Evolutionary conservation across 64 coral and sea anemone species (phyloP).

Genomic region (Exaiptasia diaphana): DNA sequence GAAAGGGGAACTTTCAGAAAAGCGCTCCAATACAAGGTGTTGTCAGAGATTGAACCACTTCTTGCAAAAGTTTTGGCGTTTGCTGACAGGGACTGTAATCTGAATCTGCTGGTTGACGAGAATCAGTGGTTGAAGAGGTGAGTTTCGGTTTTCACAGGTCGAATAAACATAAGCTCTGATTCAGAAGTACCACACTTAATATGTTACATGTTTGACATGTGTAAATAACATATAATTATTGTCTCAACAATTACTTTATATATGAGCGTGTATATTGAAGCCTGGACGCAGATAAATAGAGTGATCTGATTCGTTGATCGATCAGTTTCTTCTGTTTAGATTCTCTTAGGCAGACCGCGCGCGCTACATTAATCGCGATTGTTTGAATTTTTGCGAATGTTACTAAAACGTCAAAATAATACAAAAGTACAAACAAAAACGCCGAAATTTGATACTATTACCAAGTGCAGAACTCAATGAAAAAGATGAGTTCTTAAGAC

Average conservation of each 20-base stretch:
- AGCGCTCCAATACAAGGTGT: slow-evolving; percentile 54
- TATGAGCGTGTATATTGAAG: neutral
- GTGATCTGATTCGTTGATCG: neutral
- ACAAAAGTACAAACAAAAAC: too few relatives aligned
- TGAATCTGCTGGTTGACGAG: slow-evolving; percentile 23
- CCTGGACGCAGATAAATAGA: neutral
- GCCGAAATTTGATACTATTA: too few relatives aligned
- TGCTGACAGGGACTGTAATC: slow-evolving; percentile 65
- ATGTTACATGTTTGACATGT: neutral
- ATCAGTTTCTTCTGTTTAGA: neutral
- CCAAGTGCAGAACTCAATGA: too few relatives aligned
- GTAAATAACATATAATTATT: neutral
- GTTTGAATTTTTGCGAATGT: too few relatives aligned
- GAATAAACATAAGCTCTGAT: too few relatives aligned
- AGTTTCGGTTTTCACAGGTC: too few relatives aligned
- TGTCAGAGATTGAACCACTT: slow-evolving; percentile 45
- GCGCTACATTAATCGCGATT: too few relatives aligned
- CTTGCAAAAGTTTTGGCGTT: slow-evolving; percentile 61
- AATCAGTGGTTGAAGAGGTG: slow-evolving; percentile 7
- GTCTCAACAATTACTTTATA: neutral
- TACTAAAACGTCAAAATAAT: too few relatives aligned
- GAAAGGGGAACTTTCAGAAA: slow-evolving; percentile 66
- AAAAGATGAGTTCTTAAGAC: too few relatives aligned
- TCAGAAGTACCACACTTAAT: neutral
- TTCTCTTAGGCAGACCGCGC: too few relatives aligned